These are phyloP conservation scores for Metopia argyrocephala DNA, from an alignment of 2,888 invertebrate genomes.

Conservation along the genomic window DNA sequence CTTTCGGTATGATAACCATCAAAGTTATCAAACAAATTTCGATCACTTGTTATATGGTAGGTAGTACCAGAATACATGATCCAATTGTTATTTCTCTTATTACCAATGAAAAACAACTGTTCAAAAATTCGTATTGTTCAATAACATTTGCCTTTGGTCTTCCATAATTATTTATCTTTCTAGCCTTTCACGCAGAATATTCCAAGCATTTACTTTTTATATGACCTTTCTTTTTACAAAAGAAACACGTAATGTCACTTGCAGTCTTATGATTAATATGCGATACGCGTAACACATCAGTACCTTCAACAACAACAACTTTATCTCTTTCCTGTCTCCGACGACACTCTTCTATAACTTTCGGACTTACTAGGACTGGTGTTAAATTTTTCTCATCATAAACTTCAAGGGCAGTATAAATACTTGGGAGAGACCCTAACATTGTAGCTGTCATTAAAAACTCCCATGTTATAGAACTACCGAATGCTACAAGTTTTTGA, in stretches of 20 bases:
- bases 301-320: not conserved
- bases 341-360: slow-evolving; percentile 54
- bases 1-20: slow-evolving; percentile 32
- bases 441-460: slow-evolving; percentile 42
- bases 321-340: slow-evolving; percentile 22
- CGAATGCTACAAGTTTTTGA: slow-evolving; percentile 44
- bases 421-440: slow-evolving; percentile 38
- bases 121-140: slow-evolving; percentile 24
- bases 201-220: slow-evolving; percentile 50
- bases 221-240: slow-evolving; percentile 57
- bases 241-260: slow-evolving; percentile 50
- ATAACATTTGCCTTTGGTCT: slow-evolving; percentile 34
- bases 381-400: slow-evolving; percentile 39
- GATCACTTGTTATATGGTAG: slow-evolving; percentile 52
- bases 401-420: slow-evolving; percentile 58
- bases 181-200: slow-evolving; percentile 48
- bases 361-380: slow-evolving; percentile 36
- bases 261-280: slow-evolving; percentile 19
- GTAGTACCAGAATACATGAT: slow-evolving; percentile 63
- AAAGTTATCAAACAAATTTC: slow-evolving; percentile 41
- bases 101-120: slow-evolving; percentile 30
- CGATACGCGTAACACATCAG: not conserved
- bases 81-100: slow-evolving; percentile 41
- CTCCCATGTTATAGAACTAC: slow-evolving; percentile 37
- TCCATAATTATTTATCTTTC: slow-evolving; percentile 17